Evolutionary conservation across 2,113 vertebrate species (phyloP), one percentile per base, ranked within the genome.

Genomic region (Phoenicopterus ruber): DNA sequence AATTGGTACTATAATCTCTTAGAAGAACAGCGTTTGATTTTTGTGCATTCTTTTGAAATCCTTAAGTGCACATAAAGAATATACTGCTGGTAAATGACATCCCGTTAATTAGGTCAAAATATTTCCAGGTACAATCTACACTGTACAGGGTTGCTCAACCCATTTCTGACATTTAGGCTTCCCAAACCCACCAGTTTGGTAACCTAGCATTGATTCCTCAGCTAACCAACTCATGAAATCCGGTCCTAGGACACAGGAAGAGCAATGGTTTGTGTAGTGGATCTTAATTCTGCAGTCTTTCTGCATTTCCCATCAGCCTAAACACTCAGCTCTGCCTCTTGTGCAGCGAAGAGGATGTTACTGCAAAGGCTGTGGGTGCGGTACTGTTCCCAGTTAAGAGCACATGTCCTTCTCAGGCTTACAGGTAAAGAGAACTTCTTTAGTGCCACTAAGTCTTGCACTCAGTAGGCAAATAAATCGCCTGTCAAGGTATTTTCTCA

Each of bases 281-380:
- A 71, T 49, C 50, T 12, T 11, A 20, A 21, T 34, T 36, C 54
- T 46, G 26, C 17, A 13, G 26, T 74, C 49, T 63, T 49, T 19
- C 3, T 1, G n/a, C n/a, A 2, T 46, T 47, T 82, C 58, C 63
- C 34, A 20, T 42, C 49, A 28, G 63, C 54, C 54, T 38, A 4
- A 71, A 42, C 34, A 14, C 21, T 2, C 21, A 19, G n/a, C 26
- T 65, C n/a, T 59, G 80, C 74, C 78, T 72, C 46, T 17, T 31
- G 14, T 5, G 7, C 13, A 25, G 67, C 0, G 2, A 54, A 42
- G n/a, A 73, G 57, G 44, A 11, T n/a, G 63, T 38, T n/a, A 28
- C 3, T 46, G 13, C 28, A 4, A 19, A 32, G 36, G 29, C 36
- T 2, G 1, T 1, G 34, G 66, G 5, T 25, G 9, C 3, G 0